Conservation (phyloP, 2,888 invertebrate species). For the Oligia fasciuncula region DNA sequence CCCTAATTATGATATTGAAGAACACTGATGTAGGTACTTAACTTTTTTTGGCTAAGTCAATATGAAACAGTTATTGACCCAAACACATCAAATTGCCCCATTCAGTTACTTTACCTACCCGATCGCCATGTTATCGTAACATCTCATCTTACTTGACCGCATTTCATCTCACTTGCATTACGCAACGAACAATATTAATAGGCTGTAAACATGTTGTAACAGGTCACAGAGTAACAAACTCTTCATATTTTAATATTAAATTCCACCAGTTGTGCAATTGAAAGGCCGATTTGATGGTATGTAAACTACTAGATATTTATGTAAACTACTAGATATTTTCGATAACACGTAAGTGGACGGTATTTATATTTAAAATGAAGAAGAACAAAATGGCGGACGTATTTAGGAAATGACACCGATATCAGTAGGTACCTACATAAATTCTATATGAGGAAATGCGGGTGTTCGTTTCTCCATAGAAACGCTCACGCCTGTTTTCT, state of each 20-base stretch:
- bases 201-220: slow-evolving; percentile 39
- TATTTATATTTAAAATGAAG: slow-evolving; percentile 40
- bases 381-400: slow-evolving; percentile 8
- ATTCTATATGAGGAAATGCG: neutral
- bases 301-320: slow-evolving; percentile 39
- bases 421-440: neutral
- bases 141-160: slow-evolving; percentile 44
- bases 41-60: neutral
- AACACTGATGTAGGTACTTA: neutral
- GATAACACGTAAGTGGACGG: slow-evolving; percentile 25
- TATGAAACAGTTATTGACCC: neutral
- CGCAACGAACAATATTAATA: slow-evolving; percentile 52
- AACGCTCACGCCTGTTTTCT: no score
- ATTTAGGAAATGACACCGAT: slow-evolving; percentile 16
- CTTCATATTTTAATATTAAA: slow-evolving; percentile 21
- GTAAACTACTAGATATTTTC: slow-evolving; percentile 30
- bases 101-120: neutral
- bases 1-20: neutral
- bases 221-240: slow-evolving; percentile 39
- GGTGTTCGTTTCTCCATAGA: no score
- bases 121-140: slow-evolving; percentile 28
- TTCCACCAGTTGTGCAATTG: slow-evolving; percentile 34
- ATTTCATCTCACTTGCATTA: slow-evolving; percentile 27
- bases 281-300: slow-evolving; percentile 13
- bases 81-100: neutral